Evolutionary conservation across 2,113 vertebrate species (phyloP), one percentile per base, ranked within the genome.

Genomic region (Reinhardtius hippoglossoides): DNA sequence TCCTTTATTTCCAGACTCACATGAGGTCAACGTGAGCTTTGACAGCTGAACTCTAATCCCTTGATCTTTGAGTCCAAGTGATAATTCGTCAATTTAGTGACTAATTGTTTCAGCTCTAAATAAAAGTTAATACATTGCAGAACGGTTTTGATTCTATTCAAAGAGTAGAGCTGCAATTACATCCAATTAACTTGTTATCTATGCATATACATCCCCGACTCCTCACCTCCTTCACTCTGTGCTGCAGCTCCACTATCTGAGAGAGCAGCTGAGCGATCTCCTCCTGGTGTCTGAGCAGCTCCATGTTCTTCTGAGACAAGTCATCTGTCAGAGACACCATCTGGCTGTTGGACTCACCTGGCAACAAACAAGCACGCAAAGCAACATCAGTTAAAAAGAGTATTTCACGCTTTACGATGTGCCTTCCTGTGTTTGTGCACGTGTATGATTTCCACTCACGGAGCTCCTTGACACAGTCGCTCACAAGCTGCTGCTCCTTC

Each of bases 391-490:
- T 66, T 21, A 44, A 46, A 27, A 64, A 26, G 3, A 71, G 10
- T 12, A 1, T n/a, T 37, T 18, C 15, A 9, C 3, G 44, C 50
- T 54, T 54, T n/a, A 54, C 0, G 50, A 9, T 21, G 5, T 13
- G 27, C 7, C 14, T 4, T 58, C 13, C 26, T 9, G n/a, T 61
- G 2, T 42, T 5, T 16, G 37, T 56, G 21, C 60, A 42, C n/a
- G 20, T 2, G 15, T 56, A 3, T 44, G 67, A 0, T 0, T 59
- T 10, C 20, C 82, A 97, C 96, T 96, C 89, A 98, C 98, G 95
- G n/a, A 99, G 96, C 81, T 99, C 98, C 90, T 96, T 97, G 61
- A 99, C 98, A 73, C 98, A 99, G 91, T 99, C 97, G 72, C 86
- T 97, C 63, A 99, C 97, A 21, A 99, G 94, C 85, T 97, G 96